Conservation (phyloP, 2,888 invertebrate species). For the Cataglyphis livida region DNA sequence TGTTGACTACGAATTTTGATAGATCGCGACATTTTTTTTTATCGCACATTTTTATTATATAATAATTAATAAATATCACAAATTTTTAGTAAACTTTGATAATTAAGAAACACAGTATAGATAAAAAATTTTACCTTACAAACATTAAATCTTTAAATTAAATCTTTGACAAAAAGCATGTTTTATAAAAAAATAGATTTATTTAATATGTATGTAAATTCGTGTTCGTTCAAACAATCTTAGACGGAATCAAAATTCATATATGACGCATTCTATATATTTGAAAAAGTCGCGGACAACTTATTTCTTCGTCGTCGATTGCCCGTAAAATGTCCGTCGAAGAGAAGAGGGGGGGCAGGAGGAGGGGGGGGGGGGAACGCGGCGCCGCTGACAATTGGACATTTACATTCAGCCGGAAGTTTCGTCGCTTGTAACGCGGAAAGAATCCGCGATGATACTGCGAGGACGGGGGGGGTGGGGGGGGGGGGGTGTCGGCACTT, state of each 20-base stretch:
- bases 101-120: not conserved
- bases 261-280: constrained; percentile 28
- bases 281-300: constrained; percentile 50
- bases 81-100: not conserved
- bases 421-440: constrained; percentile 59
- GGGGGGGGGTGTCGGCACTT: constrained; percentile 47
- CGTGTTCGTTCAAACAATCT: not conserved
- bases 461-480: not conserved
- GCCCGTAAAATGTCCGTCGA: constrained; percentile 54
- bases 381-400: constrained; percentile 64
- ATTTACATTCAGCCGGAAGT: constrained; percentile 75
- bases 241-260: constrained; percentile 40
- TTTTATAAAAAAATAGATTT: not conserved
- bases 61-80: not conserved
- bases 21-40: not conserved
- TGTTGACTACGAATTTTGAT: not conserved
- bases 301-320: constrained; percentile 51
- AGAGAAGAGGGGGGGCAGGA: constrained; percentile 15
- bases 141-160: not conserved
- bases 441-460: constrained; percentile 53
- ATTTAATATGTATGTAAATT: constrained; percentile 4
- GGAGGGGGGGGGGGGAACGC: not conserved
- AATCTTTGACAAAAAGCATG: not conserved
- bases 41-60: not conserved
- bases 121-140: not conserved